These are phyloP conservation scores for Rhyacichthys aspro DNA, from an alignment of 2,797 vertebrate genomes.

Conservation along the genomic window DNA sequence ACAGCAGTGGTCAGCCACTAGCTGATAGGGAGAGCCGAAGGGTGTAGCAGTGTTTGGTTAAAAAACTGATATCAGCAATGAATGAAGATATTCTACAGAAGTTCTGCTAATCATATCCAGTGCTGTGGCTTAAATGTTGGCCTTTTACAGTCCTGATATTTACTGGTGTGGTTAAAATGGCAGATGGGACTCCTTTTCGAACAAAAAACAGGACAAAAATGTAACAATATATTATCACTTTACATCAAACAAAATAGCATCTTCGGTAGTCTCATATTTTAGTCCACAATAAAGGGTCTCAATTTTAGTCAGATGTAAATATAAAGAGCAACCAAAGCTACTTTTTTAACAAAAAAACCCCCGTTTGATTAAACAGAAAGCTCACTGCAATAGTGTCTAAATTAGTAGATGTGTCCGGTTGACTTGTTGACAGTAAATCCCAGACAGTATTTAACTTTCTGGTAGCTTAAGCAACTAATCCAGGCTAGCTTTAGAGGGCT, in stretches of 20 bases:
- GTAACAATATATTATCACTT: too few species aligned
- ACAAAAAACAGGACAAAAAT: too few species aligned
- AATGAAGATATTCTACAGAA: not conserved
- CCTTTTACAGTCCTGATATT: not conserved
- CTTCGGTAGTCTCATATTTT: too few species aligned
- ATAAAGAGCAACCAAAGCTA: too few species aligned
- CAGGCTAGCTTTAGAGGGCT: constrained; percentile 42
- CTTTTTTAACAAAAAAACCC: not conserved
- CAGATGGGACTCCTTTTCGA: too few species aligned
- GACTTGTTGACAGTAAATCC: not conserved
- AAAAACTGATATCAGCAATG: not conserved
- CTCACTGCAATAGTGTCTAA: not conserved
- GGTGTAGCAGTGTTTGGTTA: constrained; percentile 12
- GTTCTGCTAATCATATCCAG: not conserved
- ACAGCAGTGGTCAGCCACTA: constrained; percentile 24
- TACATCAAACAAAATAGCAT: too few species aligned
- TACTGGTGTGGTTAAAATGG: not conserved
- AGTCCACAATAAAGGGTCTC: too few species aligned
- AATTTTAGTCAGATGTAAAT: too few species aligned
- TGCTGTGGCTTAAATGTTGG: not conserved
- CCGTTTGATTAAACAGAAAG: not conserved
- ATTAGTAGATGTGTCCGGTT: not conserved
- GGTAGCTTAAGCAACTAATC: constrained; percentile 41
- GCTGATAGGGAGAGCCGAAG: not conserved
- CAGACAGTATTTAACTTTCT: constrained; percentile 1